A percentile compares a stretch with the other conserved stretches of the same genome.
These are phyloP conservation scores for Cosmopolites sordidus DNA, from an alignment of 2,888 invertebrate genomes.

Conservation along the genomic window DNA sequence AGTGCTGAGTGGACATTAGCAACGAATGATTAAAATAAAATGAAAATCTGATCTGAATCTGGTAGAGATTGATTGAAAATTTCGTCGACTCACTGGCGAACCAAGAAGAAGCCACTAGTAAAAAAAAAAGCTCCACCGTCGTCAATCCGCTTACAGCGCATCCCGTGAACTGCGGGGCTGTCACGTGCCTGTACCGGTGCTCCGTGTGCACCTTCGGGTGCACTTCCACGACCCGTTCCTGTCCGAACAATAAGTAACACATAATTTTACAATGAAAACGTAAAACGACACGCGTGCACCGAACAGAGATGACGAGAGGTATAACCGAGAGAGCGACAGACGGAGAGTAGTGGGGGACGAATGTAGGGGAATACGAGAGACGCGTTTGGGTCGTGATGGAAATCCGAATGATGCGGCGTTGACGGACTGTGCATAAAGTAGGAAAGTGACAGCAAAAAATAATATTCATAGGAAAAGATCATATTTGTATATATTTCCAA, in stretches of 20 bases:
- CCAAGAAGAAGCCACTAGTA: too few species aligned
- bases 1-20: too few species aligned
- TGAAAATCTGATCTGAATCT: too few species aligned
- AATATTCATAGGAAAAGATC: too few species aligned
- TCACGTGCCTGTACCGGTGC: conserved; percentile 17
- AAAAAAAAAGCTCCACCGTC: too few species aligned
- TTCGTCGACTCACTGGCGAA: too few species aligned
- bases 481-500: too few species aligned
- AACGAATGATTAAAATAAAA: too few species aligned
- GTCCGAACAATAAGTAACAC: conserved; percentile 29
- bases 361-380: conserved; percentile 24
- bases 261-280: conserved; percentile 31
- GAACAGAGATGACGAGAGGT: conserved; percentile 7
- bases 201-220: conserved; percentile 21
- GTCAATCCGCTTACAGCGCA: too few species aligned
- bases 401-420: conserved; percentile 9
- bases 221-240: conserved; percentile 21
- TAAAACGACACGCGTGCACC: conserved; percentile 28
- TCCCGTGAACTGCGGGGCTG: conserved; percentile 6
- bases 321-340: not conserved
- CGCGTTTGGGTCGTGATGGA: not conserved
- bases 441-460: too few species aligned
- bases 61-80: too few species aligned
- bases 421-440: conserved; percentile 6
- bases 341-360: conserved; percentile 12